Base-by-base conservation (phyloP, 2,888 invertebrate genomes). In the Palloptera scutellata region DNA sequence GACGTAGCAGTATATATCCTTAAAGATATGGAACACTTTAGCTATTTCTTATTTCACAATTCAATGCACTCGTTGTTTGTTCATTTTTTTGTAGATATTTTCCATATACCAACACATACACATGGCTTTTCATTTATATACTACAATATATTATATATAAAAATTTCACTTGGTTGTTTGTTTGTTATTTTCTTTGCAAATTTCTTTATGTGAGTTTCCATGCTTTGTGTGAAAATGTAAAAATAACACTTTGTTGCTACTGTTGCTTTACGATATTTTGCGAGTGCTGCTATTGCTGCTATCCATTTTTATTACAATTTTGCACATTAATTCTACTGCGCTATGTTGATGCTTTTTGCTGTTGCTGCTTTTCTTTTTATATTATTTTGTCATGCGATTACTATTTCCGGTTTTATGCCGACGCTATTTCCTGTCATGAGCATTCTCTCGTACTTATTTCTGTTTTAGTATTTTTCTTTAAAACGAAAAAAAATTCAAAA, bases 41-140 rank as follows among this genome's bases (percentile, higher is more conserved):
- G 30, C 6, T 30, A 30, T 30, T 57, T 57, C 41, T 30, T 41
- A 57, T 57, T 57, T 57, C 57, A 57, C 40, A 9, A 40, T 12
- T 57, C 57, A 57, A 40, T 57, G 57, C 41, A 10, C 40, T n/a
- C 40, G n/a, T 19, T 12, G 12, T 40, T 13, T 15, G 4, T 30
- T 41, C 41, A 12, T n/a, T 57, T 57, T 2, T 19, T 40, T 48
- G 2, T 30, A n/a, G n/a, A n/a, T n/a, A n/a, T 30, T 30, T 30
- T 30, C 30, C 6, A 30, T 30, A 30, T 30, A 30, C 30, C 6
- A 30, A 30, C 30, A 30, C 30, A 30, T 30, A 2, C 6, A 30
- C n/a, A n/a, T n/a, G n/a, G n/a, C n/a, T 30, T 30, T 30, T 30
- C 30, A 4, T 30, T 30, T 30, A 30, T 30, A 30, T 30, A 30